Percentiles rank a stretch among this genome's conserved stretches.
These are phyloP conservation scores for Lottia gigantea DNA, from an alignment of 2,888 invertebrate species.

Conservation along the genomic window DNA sequence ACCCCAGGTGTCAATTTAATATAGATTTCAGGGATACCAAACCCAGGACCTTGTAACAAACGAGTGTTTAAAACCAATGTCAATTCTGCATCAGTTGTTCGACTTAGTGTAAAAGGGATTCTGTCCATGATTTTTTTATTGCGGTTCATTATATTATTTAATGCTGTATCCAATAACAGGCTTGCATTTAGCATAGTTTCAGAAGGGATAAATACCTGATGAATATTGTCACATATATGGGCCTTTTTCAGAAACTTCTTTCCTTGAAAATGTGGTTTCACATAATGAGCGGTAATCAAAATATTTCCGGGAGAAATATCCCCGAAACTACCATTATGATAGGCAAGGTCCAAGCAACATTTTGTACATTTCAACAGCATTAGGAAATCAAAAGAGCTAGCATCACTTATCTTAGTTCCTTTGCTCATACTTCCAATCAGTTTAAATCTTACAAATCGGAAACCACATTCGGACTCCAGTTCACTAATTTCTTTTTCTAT, in stretches of 20 bases:
- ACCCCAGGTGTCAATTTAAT: constrained; percentile 47
- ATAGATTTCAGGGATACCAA: constrained; percentile 46
- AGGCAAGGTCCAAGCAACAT: constrained; percentile 28
- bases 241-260: constrained; percentile 18
- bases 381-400: constrained; percentile 48
- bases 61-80: constrained; percentile 47
- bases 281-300: constrained; percentile 34
- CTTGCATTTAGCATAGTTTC: constrained; percentile 35
- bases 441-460: constrained; percentile 41
- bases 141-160: constrained; percentile 43
- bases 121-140: constrained; percentile 41
- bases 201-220: constrained; percentile 29
- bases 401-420: constrained; percentile 38
- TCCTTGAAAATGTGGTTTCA: neutral
- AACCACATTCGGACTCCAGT: constrained; percentile 23
- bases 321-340: constrained; percentile 30
- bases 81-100: constrained; percentile 35
- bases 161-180: constrained; percentile 39
- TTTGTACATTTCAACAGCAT: constrained; percentile 39
- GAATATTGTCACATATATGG: constrained; percentile 19
- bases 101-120: constrained; percentile 47
- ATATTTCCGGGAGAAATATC: constrained; percentile 47
- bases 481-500: constrained; percentile 40
- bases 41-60: constrained; percentile 39
- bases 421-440: constrained; percentile 45